Conservation (phyloP, 2,888 invertebrate genomes). For the Xiphydria camelus region DNA sequence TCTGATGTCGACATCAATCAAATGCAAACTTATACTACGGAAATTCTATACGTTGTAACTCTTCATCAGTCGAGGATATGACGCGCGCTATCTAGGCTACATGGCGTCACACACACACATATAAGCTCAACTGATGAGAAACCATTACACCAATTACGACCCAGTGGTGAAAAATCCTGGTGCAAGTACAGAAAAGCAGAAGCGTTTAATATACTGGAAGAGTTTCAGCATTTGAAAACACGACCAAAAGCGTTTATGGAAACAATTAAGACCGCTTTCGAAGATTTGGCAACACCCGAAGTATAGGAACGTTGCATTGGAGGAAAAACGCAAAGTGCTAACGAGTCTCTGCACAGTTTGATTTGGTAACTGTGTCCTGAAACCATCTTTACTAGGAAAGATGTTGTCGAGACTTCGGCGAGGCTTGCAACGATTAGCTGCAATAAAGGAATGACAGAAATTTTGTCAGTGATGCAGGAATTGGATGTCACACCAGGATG, state of each 20-base stretch:
- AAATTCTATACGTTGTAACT: slow-evolving; percentile 1
- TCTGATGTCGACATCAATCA: not conserved
- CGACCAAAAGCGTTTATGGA: slow-evolving; percentile 12
- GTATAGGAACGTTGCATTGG: slow-evolving; percentile 14
- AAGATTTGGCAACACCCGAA: slow-evolving; percentile 7
- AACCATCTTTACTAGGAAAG: too few species aligned
- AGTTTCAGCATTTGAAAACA: slow-evolving; percentile 15
- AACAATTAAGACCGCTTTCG: slow-evolving; percentile 15
- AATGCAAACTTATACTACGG: slow-evolving; percentile 3
- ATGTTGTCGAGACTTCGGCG: too few species aligned
- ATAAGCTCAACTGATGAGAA: slow-evolving; percentile 12
- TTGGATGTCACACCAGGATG: too few species aligned
- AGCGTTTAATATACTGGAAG: not conserved
- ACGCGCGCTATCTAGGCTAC: slow-evolving; percentile 9
- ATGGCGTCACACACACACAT: slow-evolving; percentile 9
- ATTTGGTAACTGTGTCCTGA: too few species aligned
- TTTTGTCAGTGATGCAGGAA: too few species aligned
- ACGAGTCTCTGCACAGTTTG: too few species aligned
- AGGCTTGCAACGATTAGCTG: too few species aligned
- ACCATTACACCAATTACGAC: slow-evolving; percentile 9
- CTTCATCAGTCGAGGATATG: not conserved
- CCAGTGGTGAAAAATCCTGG: slow-evolving; percentile 12
- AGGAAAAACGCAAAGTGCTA: too few species aligned
- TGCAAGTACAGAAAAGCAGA: slow-evolving; percentile 9
- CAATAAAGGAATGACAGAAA: too few species aligned